Evolutionary conservation across 2,888 invertebrate genomes (phyloP).

Genomic region (Hydropsyche betteni): DNA sequence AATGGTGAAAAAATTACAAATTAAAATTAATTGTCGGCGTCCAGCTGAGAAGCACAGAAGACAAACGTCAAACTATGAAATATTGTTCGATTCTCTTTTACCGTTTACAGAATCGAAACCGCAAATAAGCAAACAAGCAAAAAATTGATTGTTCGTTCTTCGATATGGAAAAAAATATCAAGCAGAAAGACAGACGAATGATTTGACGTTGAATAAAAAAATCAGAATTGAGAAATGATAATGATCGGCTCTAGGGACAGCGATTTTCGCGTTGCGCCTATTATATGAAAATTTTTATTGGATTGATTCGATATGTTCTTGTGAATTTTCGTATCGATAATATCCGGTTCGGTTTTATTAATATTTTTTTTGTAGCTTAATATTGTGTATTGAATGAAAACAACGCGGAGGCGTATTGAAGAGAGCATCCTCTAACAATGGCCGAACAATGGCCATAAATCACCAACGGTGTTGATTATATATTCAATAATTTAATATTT

Average conservation of each 20-base stretch:
- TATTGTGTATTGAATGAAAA: constrained; percentile 14
- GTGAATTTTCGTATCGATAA: too few relatives aligned
- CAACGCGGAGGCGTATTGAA: constrained; percentile 19
- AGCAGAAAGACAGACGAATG: constrained; percentile 5
- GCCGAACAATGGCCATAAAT: constrained; percentile 29
- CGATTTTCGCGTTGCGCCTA: too few relatives aligned
- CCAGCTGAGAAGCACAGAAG: constrained; percentile 20
- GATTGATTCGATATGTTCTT: too few relatives aligned
- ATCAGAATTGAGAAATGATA: background rate
- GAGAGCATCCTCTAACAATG: constrained; percentile 16
- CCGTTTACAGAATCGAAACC: constrained; percentile 19
- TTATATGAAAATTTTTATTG: too few relatives aligned
- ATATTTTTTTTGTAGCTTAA: background rate
- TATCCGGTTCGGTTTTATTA: too few relatives aligned
- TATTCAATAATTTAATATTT: constrained; percentile 25
- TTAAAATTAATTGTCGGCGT: constrained; percentile 29
- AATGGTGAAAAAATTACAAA: background rate
- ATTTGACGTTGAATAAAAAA: background rate
- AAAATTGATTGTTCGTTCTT: constrained; percentile 10
- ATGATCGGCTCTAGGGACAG: too few relatives aligned
- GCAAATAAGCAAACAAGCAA: constrained; percentile 19
- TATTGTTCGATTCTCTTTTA: constrained; percentile 22
- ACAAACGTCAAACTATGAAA: constrained; percentile 31
- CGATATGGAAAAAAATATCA: background rate
- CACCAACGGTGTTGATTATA: constrained; percentile 22